phyloP scores from a whole-genome alignment of 2,888 invertebrate species.

The Pycnomerus fuliginosus region DNA sequence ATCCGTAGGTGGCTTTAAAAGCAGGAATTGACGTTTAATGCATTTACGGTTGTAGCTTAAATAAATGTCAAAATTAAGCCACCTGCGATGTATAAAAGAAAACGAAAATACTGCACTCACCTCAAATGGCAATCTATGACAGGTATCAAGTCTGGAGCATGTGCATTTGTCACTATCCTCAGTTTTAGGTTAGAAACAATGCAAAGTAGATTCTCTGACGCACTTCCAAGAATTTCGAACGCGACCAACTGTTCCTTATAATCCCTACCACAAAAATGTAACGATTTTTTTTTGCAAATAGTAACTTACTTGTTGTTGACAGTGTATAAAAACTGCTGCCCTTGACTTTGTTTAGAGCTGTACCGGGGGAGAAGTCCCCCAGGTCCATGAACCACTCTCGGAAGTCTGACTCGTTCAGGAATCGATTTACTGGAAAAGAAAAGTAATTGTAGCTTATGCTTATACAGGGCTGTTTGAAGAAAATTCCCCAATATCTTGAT shows the following conservation, averaged over 20 bases:
- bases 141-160: conserved; percentile 55
- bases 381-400: conserved; percentile 65
- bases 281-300: background rate
- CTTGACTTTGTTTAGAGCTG: conserved; percentile 72
- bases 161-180: conserved; percentile 67
- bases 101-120: conserved; percentile 48
- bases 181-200: conserved; percentile 75
- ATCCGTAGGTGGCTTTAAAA: no score
- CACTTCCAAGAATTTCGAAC: conserved; percentile 73
- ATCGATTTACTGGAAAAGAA: conserved; percentile 63
- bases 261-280: conserved; percentile 51
- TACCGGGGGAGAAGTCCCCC: conserved; percentile 85
- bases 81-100: no score
- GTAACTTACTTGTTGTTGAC: conserved; percentile 47
- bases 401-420: conserved; percentile 68
- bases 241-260: conserved; percentile 80
- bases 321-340: conserved; percentile 72
- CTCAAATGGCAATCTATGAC: conserved; percentile 65
- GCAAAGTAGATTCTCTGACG: conserved; percentile 78
- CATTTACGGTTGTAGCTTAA: no score
- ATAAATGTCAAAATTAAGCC: no score
- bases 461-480: no score
- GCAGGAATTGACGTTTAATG: no score
- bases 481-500: no score
- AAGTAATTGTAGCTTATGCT: no score